Evolutionary conservation across 2,113 vertebrate species (phyloP).

Genomic region (Trichomycterus rosablanca): DNA sequence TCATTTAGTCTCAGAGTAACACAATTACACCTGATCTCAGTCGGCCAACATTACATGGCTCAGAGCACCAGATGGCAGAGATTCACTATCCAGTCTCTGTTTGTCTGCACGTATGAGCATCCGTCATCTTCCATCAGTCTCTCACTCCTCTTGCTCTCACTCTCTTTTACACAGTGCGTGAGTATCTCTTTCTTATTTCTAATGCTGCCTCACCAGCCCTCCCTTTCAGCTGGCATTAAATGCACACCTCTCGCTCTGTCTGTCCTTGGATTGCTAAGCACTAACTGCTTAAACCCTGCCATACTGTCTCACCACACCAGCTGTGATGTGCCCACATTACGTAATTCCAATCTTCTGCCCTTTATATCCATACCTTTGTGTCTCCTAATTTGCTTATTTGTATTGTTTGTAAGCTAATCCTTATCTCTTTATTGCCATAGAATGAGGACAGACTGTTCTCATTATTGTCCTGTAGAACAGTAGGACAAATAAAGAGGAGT

Average conservation of each 20-base stretch:
- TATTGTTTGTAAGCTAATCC: not conserved
- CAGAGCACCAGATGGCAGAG: constrained; percentile 14
- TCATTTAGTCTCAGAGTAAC: constrained; percentile 16
- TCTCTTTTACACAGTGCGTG: too few relatives aligned
- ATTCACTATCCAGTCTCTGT: constrained; percentile 17
- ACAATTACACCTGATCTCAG: constrained; percentile 20
- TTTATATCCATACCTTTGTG: not conserved
- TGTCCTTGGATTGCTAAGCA: constrained; percentile 15
- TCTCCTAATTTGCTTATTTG: constrained; percentile 9
- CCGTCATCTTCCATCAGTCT: constrained; percentile 36
- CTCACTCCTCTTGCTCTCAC: constrained; percentile 10
- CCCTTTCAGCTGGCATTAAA: constrained; percentile 17
- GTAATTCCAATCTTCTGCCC: not conserved
- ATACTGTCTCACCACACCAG: constrained; percentile 1
- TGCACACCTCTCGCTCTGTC: constrained; percentile 21
- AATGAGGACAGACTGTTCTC: constrained; percentile 10
- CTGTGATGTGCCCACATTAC: not conserved
- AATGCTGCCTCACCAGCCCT: constrained; percentile 7
- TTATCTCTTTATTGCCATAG: not conserved
- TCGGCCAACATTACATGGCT: constrained; percentile 21
- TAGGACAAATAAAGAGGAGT: too few relatives aligned
- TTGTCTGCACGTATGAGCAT: constrained; percentile 37
- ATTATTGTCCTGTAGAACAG: too few relatives aligned
- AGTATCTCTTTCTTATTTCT: constrained; percentile 5
- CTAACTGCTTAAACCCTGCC: constrained; percentile 33